Evolutionary conservation across 1,140 invertebrate species (phyloP).

Genomic region (Cotesia vestalis): DNA sequence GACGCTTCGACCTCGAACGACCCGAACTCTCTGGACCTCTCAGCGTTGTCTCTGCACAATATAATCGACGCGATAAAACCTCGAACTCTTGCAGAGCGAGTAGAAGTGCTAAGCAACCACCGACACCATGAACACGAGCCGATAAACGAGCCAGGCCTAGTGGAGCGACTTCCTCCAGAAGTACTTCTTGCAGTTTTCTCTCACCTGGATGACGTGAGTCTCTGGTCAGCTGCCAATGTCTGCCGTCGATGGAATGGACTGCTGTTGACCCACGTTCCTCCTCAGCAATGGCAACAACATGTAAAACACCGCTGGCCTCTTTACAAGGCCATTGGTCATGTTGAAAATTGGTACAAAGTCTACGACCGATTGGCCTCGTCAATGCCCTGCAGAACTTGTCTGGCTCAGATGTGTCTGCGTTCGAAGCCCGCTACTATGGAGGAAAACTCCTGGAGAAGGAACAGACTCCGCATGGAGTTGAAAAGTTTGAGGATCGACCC

Average conservation of each 20-base stretch:
- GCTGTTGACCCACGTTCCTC: conserved; percentile 77
- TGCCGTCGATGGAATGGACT: conserved; percentile 86
- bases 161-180: conserved; percentile 75
- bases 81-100: conserved; percentile 58
- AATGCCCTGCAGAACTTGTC: conserved; percentile 80
- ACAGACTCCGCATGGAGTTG: conserved; percentile 78
- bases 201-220: conserved; percentile 89
- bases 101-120: conserved; percentile 64
- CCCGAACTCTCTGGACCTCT: conserved; percentile 41
- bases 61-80: conserved; percentile 52
- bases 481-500: conserved; percentile 82
- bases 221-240: conserved; percentile 87
- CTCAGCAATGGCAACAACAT: conserved; percentile 80
- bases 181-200: conserved; percentile 88
- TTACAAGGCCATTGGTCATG: conserved; percentile 75
- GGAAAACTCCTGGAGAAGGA: conserved; percentile 79
- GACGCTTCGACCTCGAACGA: background rate
- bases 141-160: conserved; percentile 60
- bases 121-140: conserved; percentile 58
- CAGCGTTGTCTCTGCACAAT: conserved; percentile 31
- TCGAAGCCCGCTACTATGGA: conserved; percentile 69
- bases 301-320: conserved; percentile 83
- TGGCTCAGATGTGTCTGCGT: conserved; percentile 78
- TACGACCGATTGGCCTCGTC: conserved; percentile 66
- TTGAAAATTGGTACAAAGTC: conserved; percentile 82